These are phyloP conservation scores for Enteromius fasciolatus DNA, from an alignment of 2,797 vertebrate species.

Conservation along the genomic window DNA sequence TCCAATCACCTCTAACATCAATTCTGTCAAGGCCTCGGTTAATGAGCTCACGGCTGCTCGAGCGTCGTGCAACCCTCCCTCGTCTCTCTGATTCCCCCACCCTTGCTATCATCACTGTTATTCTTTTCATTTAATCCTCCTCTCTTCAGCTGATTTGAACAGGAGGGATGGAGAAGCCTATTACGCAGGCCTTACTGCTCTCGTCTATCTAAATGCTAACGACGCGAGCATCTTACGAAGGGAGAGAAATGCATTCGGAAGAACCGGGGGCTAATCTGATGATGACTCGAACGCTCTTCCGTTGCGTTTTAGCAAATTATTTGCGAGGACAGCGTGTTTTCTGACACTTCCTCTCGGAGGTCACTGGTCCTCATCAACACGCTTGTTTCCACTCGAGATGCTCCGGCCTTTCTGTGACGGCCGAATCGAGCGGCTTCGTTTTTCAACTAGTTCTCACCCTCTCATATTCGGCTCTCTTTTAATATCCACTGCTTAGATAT, in stretches of 20 bases:
- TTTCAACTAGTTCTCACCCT: conserved; percentile 49
- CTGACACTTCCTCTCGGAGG: conserved; percentile 68
- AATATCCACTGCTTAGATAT: conserved; percentile 61
- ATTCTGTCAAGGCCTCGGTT: conserved; percentile 88
- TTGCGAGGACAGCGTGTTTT: conserved; percentile 55
- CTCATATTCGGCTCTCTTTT: conserved; percentile 53
- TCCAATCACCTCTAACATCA: conserved; percentile 95
- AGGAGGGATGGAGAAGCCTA: conserved; percentile 85
- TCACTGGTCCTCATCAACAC: conserved; percentile 73
- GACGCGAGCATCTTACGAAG: conserved; percentile 71
- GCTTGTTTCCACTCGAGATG: conserved; percentile 70
- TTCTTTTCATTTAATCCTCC: conserved; percentile 89
- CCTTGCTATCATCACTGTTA: conserved; percentile 79
- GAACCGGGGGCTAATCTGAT: conserved; percentile 83
- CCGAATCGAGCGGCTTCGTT: conserved; percentile 48
- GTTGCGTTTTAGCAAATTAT: conserved; percentile 64
- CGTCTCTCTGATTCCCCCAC: conserved; percentile 47
- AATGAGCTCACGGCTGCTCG: conserved; percentile 93
- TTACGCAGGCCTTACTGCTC: conserved; percentile 85
- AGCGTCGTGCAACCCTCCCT: conserved; percentile 77
- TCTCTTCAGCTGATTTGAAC: conserved; percentile 86
- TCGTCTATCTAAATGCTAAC: conserved; percentile 99
- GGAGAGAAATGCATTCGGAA: conserved; percentile 66
- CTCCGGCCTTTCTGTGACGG: conserved; percentile 38
- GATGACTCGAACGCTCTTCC: conserved; percentile 72